Conservation (phyloP, 2,797 vertebrate species). For the Arrhamphus sclerolepis region DNA sequence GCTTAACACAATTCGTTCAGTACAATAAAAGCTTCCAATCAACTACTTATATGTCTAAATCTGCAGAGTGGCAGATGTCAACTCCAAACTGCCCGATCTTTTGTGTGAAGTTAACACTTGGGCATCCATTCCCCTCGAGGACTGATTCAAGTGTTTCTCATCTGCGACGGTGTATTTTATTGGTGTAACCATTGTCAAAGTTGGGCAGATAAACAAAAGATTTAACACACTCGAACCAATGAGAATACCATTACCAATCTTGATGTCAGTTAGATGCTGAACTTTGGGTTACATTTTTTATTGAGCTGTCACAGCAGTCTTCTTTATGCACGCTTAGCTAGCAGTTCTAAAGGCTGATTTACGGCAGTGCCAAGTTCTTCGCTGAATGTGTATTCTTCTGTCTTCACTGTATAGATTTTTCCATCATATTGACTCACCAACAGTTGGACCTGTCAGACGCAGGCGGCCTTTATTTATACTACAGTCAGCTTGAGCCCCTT, state of each 20-base stretch:
- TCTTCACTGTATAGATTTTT: slow-evolving; percentile 4
- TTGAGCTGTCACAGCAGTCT: too few relatives aligned
- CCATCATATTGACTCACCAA: slow-evolving; percentile 1
- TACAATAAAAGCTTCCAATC: not conserved
- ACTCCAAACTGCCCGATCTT: not conserved
- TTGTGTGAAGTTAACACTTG: too few relatives aligned
- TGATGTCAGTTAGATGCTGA: too few relatives aligned
- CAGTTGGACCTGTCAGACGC: slow-evolving; percentile 7
- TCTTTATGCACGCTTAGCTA: not conserved
- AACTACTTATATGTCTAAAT: not conserved
- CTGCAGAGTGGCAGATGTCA: not conserved
- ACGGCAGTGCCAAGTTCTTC: not conserved
- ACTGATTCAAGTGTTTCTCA: not conserved
- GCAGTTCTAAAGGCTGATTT: slow-evolving; percentile 3
- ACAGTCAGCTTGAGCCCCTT: not conserved
- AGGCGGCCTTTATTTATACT: slow-evolving; percentile 5
- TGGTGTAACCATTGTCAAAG: too few relatives aligned
- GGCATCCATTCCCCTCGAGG: not conserved
- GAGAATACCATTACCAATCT: not conserved
- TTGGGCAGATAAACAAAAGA: not conserved
- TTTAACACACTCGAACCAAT: not conserved
- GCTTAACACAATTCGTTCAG: too few relatives aligned
- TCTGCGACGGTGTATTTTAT: not conserved
- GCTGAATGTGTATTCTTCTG: slow-evolving; percentile 13
- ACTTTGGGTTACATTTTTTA: too few relatives aligned